These are phyloP conservation scores for Drosophila grimshawi DNA, from an alignment of 1,140 invertebrate genomes.

Conservation along the genomic window DNA sequence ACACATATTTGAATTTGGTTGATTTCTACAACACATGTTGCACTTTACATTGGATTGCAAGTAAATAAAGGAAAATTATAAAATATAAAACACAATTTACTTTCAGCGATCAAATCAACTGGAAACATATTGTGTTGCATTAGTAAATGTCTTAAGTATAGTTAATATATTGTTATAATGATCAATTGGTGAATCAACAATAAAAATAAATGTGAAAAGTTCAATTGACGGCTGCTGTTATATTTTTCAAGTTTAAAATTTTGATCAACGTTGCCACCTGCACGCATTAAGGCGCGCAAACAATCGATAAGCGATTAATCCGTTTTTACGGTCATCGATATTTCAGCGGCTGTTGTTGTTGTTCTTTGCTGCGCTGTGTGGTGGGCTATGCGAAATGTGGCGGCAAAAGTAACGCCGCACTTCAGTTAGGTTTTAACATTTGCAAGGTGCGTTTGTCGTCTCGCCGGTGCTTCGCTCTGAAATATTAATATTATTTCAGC, in stretches of 20 bases:
- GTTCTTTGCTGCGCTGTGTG: slow-evolving; percentile 1
- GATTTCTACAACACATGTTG: slow-evolving; percentile 27
- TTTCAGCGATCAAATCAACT: slow-evolving; percentile 65
- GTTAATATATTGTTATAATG: slow-evolving; percentile 57
- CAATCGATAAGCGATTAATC: slow-evolving; percentile 17
- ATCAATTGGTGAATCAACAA: slow-evolving; percentile 43
- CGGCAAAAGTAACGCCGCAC: slow-evolving; percentile 36
- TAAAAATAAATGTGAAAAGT: slow-evolving; percentile 20
- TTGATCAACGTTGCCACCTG: slow-evolving; percentile 8
- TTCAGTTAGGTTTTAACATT: slow-evolving; percentile 51
- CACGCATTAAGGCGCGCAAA: not conserved
- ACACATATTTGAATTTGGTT: slow-evolving; percentile 52
- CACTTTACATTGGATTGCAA: slow-evolving; percentile 54
- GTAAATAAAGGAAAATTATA: slow-evolving; percentile 6
- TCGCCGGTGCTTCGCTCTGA: slow-evolving; percentile 17
- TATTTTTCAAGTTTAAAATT: not conserved
- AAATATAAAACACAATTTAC: slow-evolving; percentile 38
- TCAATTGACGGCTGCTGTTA: not conserved
- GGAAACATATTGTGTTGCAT: slow-evolving; percentile 60
- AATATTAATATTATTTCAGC: slow-evolving; percentile 8
- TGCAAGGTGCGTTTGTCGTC: slow-evolving; percentile 49
- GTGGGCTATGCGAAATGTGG: slow-evolving; percentile 43
- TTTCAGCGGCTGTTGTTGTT: slow-evolving; percentile 16
- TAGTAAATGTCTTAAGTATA: slow-evolving; percentile 50
- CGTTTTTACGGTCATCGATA: slow-evolving; percentile 23